A percentile compares a stretch with the other conserved stretches of the same genome.
Evolutionary conservation across 2,888 invertebrate genomes (phyloP).

Genomic region (Lepetodrilus schrolli): DNA sequence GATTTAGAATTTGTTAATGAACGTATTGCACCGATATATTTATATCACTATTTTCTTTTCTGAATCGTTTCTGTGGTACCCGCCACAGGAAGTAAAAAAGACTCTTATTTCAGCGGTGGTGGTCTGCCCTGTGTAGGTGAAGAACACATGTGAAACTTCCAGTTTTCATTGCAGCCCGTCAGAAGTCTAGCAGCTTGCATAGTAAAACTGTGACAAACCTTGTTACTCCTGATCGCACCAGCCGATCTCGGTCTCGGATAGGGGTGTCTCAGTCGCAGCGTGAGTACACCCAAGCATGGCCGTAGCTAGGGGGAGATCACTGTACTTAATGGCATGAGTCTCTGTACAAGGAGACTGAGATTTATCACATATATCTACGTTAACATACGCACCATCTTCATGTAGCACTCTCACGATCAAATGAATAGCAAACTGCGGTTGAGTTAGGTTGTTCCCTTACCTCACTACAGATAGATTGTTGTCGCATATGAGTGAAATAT

Average conservation of each 20-base stretch:
- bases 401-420: neutral
- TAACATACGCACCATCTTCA: neutral
- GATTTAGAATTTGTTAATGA: too few species aligned
- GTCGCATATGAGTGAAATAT: too few species aligned
- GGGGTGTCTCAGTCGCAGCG: conserved; percentile 94
- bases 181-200: conserved; percentile 52
- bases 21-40: too few species aligned
- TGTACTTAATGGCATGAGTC: neutral
- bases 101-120: too few species aligned
- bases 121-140: too few species aligned
- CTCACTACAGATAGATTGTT: too few species aligned
- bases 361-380: too few species aligned
- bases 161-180: conserved; percentile 57
- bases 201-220: conserved; percentile 41
- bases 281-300: conserved; percentile 77
- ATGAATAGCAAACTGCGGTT: neutral
- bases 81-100: too few species aligned
- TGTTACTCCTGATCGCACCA: conserved; percentile 77
- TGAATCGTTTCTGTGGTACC: too few species aligned
- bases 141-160: conserved; percentile 7
- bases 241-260: conserved; percentile 80
- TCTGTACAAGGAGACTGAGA: conserved; percentile 25
- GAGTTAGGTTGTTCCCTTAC: too few species aligned
- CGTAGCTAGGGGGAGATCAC: conserved; percentile 22
- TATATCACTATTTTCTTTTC: too few species aligned